Conservation (phyloP, 2,113 vertebrate genomes). For the Excalfactoria chinensis region DNA sequence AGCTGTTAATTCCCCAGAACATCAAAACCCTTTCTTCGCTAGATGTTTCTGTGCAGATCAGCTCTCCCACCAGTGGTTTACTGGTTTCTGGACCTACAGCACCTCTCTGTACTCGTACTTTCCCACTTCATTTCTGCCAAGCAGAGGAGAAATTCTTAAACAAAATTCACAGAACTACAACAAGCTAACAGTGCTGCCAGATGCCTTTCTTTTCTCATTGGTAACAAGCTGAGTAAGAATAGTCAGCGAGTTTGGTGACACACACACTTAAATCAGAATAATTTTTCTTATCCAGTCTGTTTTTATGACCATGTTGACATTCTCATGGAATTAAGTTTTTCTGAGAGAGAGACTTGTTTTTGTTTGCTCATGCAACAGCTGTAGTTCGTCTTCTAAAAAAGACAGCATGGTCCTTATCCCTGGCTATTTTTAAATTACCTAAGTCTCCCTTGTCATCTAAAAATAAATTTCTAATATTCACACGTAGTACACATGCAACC, state of each 20-base stretch:
- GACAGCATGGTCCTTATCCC: not conserved
- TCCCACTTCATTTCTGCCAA: not conserved
- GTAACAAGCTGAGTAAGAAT: not conserved
- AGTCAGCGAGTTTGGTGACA: not conserved
- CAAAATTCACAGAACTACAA: not conserved
- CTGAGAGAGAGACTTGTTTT: not conserved
- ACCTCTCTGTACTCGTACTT: not conserved
- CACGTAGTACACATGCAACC: not conserved
- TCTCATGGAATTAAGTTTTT: conserved; percentile 9
- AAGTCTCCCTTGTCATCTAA: conserved; percentile 41
- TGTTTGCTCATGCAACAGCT: conserved; percentile 29
- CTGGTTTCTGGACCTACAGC: not conserved
- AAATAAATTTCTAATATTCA: conserved; percentile 36
- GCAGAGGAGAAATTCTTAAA: not conserved
- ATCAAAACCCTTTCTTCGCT: not conserved
- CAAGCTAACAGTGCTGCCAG: not conserved
- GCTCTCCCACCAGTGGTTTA: not conserved
- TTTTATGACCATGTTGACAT: conserved; percentile 15
- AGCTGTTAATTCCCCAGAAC: not conserved
- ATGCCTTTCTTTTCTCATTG: not conserved
- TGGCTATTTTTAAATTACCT: conserved; percentile 47
- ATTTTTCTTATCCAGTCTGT: not conserved
- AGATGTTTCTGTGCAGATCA: not conserved
- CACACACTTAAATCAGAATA: not conserved
- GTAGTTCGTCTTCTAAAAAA: conserved; percentile 19